Evolutionary conservation across 2,113 vertebrate genomes (phyloP).

Genomic region (Megaceryle maxima): DNA sequence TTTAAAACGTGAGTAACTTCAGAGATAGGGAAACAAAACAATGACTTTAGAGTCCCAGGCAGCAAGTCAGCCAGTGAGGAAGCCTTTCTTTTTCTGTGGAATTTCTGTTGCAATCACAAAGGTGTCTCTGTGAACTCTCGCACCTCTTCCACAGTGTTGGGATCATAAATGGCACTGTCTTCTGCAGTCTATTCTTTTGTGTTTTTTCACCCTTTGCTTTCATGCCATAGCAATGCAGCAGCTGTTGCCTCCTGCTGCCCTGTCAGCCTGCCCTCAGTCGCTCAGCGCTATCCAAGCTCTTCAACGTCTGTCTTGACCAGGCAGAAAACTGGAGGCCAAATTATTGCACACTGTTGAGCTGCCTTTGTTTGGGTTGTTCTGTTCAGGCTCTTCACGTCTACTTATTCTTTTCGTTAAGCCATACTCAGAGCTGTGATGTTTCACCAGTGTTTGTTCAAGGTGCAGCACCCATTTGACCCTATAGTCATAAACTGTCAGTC

Average conservation of each 20-base stretch:
- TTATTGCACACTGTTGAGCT: not conserved
- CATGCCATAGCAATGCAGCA: not conserved
- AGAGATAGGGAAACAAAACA: not conserved
- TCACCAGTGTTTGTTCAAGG: not conserved
- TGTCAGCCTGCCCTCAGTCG: accelerated
- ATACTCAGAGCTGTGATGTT: not conserved
- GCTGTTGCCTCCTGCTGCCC: not conserved
- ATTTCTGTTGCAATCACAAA: not conserved
- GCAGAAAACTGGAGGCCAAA: not conserved
- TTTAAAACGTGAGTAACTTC: not conserved
- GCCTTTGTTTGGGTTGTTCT: not conserved
- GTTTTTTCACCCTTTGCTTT: not conserved
- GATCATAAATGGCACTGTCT: accelerated
- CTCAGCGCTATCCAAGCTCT: accelerated
- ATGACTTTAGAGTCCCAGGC: not conserved
- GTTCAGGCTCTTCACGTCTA: not conserved
- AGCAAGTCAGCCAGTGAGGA: not conserved
- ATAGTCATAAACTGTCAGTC: not conserved
- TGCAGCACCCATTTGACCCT: not conserved
- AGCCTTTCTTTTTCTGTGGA: not conserved
- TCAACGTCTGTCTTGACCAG: not conserved
- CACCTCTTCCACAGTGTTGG: accelerated
- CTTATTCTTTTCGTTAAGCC: not conserved
- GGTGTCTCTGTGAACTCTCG: not conserved
- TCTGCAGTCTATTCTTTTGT: not conserved